Evolutionary conservation across 1,140 invertebrate species (phyloP).

Genomic region (Helicorthomorpha holstii): DNA sequence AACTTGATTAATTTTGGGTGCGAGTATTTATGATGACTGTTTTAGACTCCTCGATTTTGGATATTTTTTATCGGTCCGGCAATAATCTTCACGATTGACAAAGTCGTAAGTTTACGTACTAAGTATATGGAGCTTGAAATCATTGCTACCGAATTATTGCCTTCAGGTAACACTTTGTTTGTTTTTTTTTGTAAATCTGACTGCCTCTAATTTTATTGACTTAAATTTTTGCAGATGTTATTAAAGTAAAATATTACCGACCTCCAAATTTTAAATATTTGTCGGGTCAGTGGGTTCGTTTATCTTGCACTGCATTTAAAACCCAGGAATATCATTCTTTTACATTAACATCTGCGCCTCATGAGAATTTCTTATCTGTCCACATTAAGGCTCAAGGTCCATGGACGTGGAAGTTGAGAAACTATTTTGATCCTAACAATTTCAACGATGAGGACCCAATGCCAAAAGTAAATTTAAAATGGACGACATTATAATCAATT

Average conservation of each 20-base stretch:
- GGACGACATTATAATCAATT: not conserved
- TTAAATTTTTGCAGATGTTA: slow-evolving; percentile 28
- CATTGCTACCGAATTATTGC: slow-evolving; percentile 83
- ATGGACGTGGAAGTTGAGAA: slow-evolving; percentile 97
- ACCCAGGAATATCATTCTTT: slow-evolving; percentile 94
- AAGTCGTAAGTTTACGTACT: slow-evolving; percentile 75
- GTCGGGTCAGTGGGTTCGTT: slow-evolving; percentile 69
- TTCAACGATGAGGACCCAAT: slow-evolving; percentile 21
- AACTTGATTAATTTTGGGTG: not conserved
- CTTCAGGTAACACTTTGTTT: slow-evolving; percentile 44
- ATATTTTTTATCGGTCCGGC: slow-evolving; percentile 89
- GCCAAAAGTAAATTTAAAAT: not conserved
- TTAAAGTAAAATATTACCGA: slow-evolving; percentile 40
- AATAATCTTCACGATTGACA: slow-evolving; percentile 62
- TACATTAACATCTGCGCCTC: slow-evolving; percentile 92
- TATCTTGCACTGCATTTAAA: slow-evolving; percentile 81
- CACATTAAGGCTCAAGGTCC: slow-evolving; percentile 97
- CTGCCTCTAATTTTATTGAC: not conserved
- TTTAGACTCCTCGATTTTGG: slow-evolving; percentile 60
- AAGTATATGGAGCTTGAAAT: slow-evolving; percentile 89
- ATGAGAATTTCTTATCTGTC: slow-evolving; percentile 91
- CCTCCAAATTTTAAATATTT: slow-evolving; percentile 94
- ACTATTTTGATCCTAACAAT: slow-evolving; percentile 90
- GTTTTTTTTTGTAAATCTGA: not conserved
- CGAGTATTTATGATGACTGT: not conserved